A percentile compares a stretch with the other conserved stretches of the same genome.
Conservation (phyloP, 2,113 vertebrate species). For the Struthidea cinerea region DNA sequence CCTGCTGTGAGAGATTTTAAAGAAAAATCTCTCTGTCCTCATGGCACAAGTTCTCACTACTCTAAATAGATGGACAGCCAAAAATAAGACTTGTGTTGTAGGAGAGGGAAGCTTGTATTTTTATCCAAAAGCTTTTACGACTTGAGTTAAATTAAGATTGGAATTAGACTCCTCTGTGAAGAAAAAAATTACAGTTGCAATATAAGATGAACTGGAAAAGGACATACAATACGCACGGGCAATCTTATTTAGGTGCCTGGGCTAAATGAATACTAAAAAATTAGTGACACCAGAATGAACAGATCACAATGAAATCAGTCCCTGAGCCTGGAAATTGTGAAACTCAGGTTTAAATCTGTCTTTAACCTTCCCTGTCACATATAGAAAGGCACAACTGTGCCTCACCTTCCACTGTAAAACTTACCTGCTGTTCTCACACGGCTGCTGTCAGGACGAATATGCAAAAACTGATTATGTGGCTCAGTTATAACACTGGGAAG, state of each 20-base stretch:
- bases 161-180: not conserved
- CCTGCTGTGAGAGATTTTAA: not conserved
- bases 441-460: not conserved
- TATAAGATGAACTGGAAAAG: not conserved
- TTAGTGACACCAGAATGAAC: not conserved
- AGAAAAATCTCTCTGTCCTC: not conserved
- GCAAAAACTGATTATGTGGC: not conserved
- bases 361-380: slow-evolving; percentile 18
- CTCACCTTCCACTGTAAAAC: not conserved
- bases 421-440: not conserved
- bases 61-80: slow-evolving; percentile 18
- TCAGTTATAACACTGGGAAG: not conserved
- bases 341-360: not conserved
- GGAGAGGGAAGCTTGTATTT: not conserved
- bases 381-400: not conserved
- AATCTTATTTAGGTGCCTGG: not conserved
- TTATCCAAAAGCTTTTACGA: not conserved
- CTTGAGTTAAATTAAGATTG: slow-evolving; percentile 16
- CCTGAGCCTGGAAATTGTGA: not conserved
- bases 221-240: not conserved
- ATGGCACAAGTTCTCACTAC: not conserved
- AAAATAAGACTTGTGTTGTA: not conserved
- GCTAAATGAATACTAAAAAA: not conserved
- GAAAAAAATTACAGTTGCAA: not conserved
- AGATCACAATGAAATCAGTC: not conserved